phyloP scores from a whole-genome alignment of 1,140 invertebrate genomes.

The Gryon sp. region DNA sequence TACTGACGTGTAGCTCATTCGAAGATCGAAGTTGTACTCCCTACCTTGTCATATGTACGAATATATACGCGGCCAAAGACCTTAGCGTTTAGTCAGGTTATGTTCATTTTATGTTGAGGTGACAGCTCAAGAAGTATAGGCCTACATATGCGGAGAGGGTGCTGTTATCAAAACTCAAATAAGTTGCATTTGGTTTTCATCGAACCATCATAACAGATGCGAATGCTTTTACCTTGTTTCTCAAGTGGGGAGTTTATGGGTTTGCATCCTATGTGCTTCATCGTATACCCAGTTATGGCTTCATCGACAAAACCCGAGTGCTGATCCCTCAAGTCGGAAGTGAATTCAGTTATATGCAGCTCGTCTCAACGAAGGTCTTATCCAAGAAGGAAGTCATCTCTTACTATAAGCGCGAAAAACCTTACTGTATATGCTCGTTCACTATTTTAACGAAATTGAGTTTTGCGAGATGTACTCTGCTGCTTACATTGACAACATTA shows the following conservation, averaged over 20 bases:
- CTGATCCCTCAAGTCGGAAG: conserved; percentile 56
- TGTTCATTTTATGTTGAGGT: conserved; percentile 60
- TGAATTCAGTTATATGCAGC: conserved; percentile 43
- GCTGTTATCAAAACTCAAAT: conserved; percentile 52
- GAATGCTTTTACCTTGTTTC: conserved; percentile 43
- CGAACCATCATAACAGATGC: conserved; percentile 65
- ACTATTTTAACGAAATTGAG: conserved; percentile 59
- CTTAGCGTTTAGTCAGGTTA: conserved; percentile 65
- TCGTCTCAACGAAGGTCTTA: conserved; percentile 36
- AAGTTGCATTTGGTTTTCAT: conserved; percentile 63
- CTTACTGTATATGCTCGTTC: conserved; percentile 19
- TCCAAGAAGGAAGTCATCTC: conserved; percentile 50
- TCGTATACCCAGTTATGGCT: conserved; percentile 76
- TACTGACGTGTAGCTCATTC: conserved; percentile 64
- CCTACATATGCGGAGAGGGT: conserved; percentile 47
- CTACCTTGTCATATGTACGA: conserved; percentile 64
- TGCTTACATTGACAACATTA: conserved; percentile 53
- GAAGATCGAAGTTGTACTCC: conserved; percentile 47
- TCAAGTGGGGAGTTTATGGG: conserved; percentile 76
- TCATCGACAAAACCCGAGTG: conserved; percentile 72
- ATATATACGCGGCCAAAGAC: conserved; percentile 60
- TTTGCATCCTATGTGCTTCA: conserved; percentile 78
- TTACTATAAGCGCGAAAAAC: conserved; percentile 48
- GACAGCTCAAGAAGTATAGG: conserved; percentile 51
- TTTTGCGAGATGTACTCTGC: conserved; percentile 42